phyloP scores from a whole-genome alignment of 2,888 invertebrate genomes.

The Alviniconcha strummeri region DNA sequence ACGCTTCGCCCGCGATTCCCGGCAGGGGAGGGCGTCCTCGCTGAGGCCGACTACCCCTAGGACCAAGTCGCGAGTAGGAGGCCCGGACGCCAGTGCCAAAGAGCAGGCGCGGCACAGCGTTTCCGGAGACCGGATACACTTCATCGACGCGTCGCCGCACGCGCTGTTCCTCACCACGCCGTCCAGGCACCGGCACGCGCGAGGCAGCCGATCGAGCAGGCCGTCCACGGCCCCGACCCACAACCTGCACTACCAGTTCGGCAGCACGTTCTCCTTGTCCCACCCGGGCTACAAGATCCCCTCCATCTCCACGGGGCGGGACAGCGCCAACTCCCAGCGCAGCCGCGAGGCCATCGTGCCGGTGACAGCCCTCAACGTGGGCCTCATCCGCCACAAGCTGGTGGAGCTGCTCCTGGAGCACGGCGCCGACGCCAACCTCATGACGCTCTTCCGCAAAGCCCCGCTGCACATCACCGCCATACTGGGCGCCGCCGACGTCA shows the following conservation, averaged over 20 bases:
- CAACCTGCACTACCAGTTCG: background rate
- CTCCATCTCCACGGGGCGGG: background rate
- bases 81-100: background rate
- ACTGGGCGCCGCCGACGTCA: constrained; percentile 51
- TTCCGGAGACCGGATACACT: background rate
- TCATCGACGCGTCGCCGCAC: background rate
- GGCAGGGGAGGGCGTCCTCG: too few species aligned
- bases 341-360: background rate
- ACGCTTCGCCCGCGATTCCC: too few species aligned
- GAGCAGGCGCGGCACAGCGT: background rate
- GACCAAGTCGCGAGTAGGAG: background rate
- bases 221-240: constrained; percentile 11
- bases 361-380: constrained; percentile 20
- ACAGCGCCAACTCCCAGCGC: background rate
- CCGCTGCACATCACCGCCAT: constrained; percentile 59
- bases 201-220: background rate
- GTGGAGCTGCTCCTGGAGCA: constrained; percentile 55
- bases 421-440: constrained; percentile 64
- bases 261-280: background rate
- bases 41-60: background rate
- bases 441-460: constrained; percentile 61
- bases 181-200: background rate
- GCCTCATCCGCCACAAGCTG: constrained; percentile 38
- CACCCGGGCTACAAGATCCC: constrained; percentile 1
- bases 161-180: background rate